Evolutionary conservation across 2,888 invertebrate species (phyloP).

Genomic region (Limnephilus auricula): DNA sequence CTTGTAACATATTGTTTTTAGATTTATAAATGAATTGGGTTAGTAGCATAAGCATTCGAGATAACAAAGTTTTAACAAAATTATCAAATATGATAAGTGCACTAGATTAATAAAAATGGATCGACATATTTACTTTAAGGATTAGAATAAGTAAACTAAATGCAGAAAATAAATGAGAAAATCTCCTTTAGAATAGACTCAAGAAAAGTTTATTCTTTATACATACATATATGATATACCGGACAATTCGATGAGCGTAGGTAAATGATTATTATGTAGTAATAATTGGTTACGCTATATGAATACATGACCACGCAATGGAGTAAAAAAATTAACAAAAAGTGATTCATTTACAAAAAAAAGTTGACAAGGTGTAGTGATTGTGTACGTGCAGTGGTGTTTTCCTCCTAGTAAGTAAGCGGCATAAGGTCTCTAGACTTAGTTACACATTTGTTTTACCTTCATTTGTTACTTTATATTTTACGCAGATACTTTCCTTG

Average conservation of each 20-base stretch:
- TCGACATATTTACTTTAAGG: constrained; percentile 49
- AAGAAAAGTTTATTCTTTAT: constrained; percentile 54
- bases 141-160: constrained; percentile 54
- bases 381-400: constrained; percentile 66
- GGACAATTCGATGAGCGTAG: constrained; percentile 14
- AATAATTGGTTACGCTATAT: neutral
- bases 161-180: constrained; percentile 46
- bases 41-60: constrained; percentile 52
- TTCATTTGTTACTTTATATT: neutral
- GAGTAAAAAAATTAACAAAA: constrained; percentile 6
- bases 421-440: constrained; percentile 59
- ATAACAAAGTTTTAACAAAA: constrained; percentile 61
- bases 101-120: constrained; percentile 43
- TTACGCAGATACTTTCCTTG: neutral
- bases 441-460: constrained; percentile 34
- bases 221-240: constrained; percentile 53
- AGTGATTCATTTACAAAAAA: constrained; percentile 56
- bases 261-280: constrained; percentile 3
- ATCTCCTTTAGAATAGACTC: constrained; percentile 46
- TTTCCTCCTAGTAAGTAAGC: constrained; percentile 62
- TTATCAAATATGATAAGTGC: constrained; percentile 58
- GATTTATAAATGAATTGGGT: constrained; percentile 63
- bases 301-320: neutral
- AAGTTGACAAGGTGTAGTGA: constrained; percentile 63
- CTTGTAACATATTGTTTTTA: constrained; percentile 65